phyloP scores from a whole-genome alignment of 2,888 invertebrate genomes.

The Eristalinus aeneus region DNA sequence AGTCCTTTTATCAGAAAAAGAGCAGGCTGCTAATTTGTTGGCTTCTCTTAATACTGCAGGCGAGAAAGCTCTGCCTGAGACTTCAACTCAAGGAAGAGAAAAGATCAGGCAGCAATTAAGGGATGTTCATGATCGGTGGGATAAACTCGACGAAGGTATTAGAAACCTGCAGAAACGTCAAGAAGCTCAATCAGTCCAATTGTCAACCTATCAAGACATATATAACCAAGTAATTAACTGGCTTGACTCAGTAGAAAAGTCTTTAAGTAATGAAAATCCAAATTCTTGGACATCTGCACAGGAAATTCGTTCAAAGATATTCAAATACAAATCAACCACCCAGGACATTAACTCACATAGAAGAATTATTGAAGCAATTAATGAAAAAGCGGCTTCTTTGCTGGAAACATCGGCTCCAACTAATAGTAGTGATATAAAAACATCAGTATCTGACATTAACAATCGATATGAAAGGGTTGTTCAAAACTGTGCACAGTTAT shows the following conservation, averaged over 20 bases:
- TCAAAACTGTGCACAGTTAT: conserved; percentile 85
- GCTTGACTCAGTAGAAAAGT: conserved; percentile 92
- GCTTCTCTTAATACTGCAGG: conserved; percentile 88
- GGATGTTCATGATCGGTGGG: conserved; percentile 92
- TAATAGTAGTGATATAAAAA: conserved; percentile 83
- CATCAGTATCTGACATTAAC: conserved; percentile 87
- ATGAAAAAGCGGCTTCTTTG: conserved; percentile 91
- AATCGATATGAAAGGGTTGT: conserved; percentile 88
- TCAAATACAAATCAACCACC: conserved; percentile 91
- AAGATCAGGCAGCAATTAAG: conserved; percentile 92
- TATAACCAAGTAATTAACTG: conserved; percentile 91
- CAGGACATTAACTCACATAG: conserved; percentile 96
- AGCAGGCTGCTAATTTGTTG: conserved; percentile 91
- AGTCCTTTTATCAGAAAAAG: conserved; percentile 88
- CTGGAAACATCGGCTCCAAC: conserved; percentile 82
- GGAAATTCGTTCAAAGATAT: conserved; percentile 90
- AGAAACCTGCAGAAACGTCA: conserved; percentile 91
- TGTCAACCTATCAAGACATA: conserved; percentile 92
- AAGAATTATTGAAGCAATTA: conserved; percentile 93
- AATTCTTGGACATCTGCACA: conserved; percentile 89
- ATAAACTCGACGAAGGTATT: conserved; percentile 91
- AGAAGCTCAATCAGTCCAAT: conserved; percentile 90
- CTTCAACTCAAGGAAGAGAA: conserved; percentile 95
- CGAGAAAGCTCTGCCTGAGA: conserved; percentile 95
- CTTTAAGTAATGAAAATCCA: conserved; percentile 86